A percentile compares a stretch with the other conserved stretches of the same genome.
Conservation (phyloP, 2,797 vertebrate genomes). For the Monodelphis domestica region DNA sequence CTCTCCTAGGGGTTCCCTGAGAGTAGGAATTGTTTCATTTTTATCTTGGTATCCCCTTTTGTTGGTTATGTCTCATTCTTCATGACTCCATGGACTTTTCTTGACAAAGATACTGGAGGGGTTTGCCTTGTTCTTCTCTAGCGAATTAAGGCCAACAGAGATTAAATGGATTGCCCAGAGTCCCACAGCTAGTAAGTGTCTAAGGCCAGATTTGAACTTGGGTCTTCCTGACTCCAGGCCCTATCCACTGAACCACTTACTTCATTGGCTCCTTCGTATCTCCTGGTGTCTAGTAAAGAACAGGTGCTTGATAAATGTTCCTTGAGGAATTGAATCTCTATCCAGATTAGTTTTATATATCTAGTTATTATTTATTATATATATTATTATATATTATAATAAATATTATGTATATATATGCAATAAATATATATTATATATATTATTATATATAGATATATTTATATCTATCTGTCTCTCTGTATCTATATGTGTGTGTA, state of each 20-base stretch:
- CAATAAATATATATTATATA: too few relatives aligned
- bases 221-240: background rate
- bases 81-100: background rate
- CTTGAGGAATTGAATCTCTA: background rate
- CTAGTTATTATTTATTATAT: too few relatives aligned
- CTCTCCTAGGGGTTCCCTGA: background rate
- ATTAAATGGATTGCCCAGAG: background rate
- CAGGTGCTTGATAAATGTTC: background rate
- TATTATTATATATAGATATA: too few relatives aligned
- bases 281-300: background rate
- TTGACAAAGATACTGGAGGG: background rate
- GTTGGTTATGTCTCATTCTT: background rate
- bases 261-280: background rate
- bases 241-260: background rate
- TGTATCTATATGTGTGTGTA: too few relatives aligned
- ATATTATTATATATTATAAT: too few relatives aligned
- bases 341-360: background rate
- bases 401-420: too few relatives aligned
- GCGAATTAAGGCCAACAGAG: background rate
- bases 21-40: background rate
- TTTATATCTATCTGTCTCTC: too few relatives aligned
- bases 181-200: background rate
- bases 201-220: background rate
- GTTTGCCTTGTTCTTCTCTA: background rate
- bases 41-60: background rate